phyloP scores from a whole-genome alignment of 2,113 vertebrate species.

The Corynorhinus townsendii region DNA sequence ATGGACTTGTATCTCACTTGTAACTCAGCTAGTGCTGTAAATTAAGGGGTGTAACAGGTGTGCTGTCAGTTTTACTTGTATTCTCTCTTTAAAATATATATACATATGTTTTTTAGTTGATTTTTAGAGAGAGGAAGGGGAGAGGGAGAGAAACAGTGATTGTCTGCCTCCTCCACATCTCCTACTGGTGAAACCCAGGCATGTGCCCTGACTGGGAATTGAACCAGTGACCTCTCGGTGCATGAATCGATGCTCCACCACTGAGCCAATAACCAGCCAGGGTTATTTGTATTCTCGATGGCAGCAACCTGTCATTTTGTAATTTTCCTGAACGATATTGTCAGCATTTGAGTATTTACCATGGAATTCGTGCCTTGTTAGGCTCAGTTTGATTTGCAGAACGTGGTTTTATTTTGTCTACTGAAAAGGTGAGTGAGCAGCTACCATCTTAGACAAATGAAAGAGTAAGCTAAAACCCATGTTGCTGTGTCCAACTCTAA shows the following conservation, averaged over 20 bases:
- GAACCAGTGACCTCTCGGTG: too few species aligned
- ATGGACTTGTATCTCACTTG: accelerated
- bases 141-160: too few species aligned
- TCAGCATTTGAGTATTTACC: neutral
- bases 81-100: neutral
- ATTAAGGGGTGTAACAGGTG: neutral
- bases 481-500: accelerated
- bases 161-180: too few species aligned
- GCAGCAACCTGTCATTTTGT: neutral
- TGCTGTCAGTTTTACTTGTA: neutral
- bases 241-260: too few species aligned
- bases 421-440: neutral
- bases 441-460: neutral
- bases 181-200: too few species aligned
- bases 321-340: neutral
- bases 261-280: too few species aligned
- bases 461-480: accelerated
- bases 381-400: neutral
- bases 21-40: neutral
- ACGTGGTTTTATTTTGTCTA: neutral
- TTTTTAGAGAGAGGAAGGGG: too few species aligned
- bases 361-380: neutral
- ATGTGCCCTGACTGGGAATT: too few species aligned
- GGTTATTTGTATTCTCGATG: neutral
- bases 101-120: too few species aligned